A percentile compares a stretch with the other conserved stretches of the same genome.
Conservation (phyloP, 2,797 vertebrate genomes). For the Heteromormyrus szaboi region DNA sequence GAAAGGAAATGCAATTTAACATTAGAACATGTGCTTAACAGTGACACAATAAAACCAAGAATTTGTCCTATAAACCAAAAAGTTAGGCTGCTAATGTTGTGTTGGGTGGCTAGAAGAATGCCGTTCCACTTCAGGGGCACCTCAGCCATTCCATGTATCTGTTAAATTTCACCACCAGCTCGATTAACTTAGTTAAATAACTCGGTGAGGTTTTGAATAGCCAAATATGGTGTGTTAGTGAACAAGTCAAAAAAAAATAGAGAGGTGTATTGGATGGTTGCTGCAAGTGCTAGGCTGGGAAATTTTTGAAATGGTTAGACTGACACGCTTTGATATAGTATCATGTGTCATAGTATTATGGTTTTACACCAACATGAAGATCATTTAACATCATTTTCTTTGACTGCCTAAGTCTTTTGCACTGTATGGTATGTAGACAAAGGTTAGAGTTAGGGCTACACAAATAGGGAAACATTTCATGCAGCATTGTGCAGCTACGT, state of each 20-base stretch:
- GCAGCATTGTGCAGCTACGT: not conserved
- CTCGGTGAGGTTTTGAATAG: not conserved
- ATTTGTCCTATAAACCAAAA: not conserved
- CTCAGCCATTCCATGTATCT: not conserved
- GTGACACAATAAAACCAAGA: not conserved
- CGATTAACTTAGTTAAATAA: not conserved
- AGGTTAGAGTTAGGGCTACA: not conserved
- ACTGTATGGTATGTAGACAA: not conserved
- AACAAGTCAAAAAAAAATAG: not conserved
- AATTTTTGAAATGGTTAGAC: not conserved
- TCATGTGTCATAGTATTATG: not conserved
- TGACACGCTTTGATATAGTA: not conserved
- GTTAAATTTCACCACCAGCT: not conserved
- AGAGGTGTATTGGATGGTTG: not conserved
- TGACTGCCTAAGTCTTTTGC: not conserved
- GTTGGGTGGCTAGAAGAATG: not conserved
- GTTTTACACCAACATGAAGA: not conserved
- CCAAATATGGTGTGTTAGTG: not conserved
- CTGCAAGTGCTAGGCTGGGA: not conserved
- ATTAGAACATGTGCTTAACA: not conserved
- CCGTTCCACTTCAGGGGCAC: not conserved
- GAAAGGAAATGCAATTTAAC: not conserved
- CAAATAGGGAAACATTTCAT: not conserved
- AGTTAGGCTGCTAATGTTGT: not conserved
- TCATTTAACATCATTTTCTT: not conserved